phyloP scores from a whole-genome alignment of 37 sponge, comb jelly and placozoan species.

The Tethya wilhelma region DNA sequence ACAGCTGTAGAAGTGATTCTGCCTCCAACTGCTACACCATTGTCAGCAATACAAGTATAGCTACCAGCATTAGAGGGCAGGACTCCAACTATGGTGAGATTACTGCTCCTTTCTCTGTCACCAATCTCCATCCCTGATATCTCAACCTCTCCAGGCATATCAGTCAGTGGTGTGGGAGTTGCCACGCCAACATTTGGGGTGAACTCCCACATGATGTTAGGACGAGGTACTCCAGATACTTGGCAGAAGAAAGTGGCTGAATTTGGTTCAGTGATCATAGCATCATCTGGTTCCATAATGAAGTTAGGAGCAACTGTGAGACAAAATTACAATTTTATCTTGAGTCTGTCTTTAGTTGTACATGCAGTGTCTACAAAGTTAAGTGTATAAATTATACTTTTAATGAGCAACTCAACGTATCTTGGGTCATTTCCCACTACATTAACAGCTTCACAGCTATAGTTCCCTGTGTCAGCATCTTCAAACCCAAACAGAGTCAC shows the following conservation, averaged over 20 bases:
- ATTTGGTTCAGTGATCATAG: not conserved
- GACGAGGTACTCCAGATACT: constrained; percentile 50
- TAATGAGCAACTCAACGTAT: too few relatives aligned
- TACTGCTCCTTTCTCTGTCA: constrained; percentile 33
- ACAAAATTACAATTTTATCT: not conserved
- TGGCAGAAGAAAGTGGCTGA: constrained; percentile 30
- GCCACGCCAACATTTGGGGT: too few relatives aligned
- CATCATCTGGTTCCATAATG: not conserved
- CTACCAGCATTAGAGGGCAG: constrained; percentile 33
- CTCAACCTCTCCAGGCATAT: not conserved
- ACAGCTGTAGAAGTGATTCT: too few relatives aligned
- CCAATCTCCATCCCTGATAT: not conserved
- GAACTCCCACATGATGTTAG: constrained; percentile 59
- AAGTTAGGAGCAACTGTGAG: constrained; percentile 25
- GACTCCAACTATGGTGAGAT: constrained; percentile 12
- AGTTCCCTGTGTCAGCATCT: too few relatives aligned
- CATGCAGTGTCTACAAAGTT: too few relatives aligned
- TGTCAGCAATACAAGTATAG: constrained; percentile 62
- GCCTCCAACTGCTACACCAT: too few relatives aligned
- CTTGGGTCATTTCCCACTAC: too few relatives aligned
- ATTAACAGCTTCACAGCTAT: too few relatives aligned
- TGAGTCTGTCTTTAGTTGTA: too few relatives aligned
- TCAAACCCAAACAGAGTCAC: too few relatives aligned
- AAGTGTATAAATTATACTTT: too few relatives aligned
- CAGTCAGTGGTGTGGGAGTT: not conserved